These are phyloP conservation scores for Pseudochirops corinnae DNA, from an alignment of 2,797 vertebrate genomes.

Conservation along the genomic window DNA sequence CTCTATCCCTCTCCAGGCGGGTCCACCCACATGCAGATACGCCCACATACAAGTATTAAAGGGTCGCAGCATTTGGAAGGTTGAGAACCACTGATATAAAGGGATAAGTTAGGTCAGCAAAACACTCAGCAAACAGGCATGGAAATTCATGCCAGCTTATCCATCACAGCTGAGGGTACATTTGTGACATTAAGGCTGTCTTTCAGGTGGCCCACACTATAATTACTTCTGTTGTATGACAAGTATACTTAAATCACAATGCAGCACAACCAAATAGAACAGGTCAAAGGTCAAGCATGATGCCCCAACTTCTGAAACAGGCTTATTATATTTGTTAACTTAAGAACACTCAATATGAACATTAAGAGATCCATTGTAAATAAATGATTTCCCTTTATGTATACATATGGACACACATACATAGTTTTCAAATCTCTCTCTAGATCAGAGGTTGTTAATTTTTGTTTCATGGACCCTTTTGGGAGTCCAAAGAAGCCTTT, in stretches of 20 bases:
- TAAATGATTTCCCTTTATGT: slow-evolving; percentile 32
- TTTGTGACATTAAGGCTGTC: slow-evolving; percentile 25
- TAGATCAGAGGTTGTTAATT: too few relatives aligned
- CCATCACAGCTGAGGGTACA: neutral
- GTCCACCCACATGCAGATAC: too few relatives aligned
- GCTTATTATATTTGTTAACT: slow-evolving; percentile 52
- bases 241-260: slow-evolving; percentile 40
- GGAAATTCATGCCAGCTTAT: neutral
- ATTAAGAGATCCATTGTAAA: slow-evolving; percentile 54
- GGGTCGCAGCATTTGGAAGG: too few relatives aligned
- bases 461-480: too few relatives aligned
- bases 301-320: slow-evolving; percentile 49
- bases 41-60: too few relatives aligned
- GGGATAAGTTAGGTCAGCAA: neutral
- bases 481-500: too few relatives aligned
- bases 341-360: slow-evolving; percentile 54
- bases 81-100: neutral
- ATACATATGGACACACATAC: neutral
- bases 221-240: slow-evolving; percentile 62
- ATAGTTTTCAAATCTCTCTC: neutral
- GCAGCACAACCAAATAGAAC: slow-evolving; percentile 26
- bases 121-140: neutral
- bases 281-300: slow-evolving; percentile 19
- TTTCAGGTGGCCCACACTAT: slow-evolving; percentile 38
- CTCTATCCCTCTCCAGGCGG: too few relatives aligned